Percentiles rank a stretch among this genome's conserved stretches.
Conservation (phyloP, 2,888 invertebrate species). For the Pyralis farinalis region DNA sequence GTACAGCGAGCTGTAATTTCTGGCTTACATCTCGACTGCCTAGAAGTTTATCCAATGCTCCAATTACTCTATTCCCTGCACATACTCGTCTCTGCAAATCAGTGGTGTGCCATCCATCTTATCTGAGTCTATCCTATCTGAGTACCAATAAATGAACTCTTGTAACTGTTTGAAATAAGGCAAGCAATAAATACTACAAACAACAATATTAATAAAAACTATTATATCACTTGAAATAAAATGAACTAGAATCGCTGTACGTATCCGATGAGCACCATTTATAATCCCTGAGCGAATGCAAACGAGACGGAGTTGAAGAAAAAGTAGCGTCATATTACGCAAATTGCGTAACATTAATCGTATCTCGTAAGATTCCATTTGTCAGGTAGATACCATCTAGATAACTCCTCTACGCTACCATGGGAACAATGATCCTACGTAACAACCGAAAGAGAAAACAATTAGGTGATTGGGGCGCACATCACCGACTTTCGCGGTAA, state of each 20-base stretch:
- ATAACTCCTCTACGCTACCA: slow-evolving; percentile 30
- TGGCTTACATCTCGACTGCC: no score
- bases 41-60: no score
- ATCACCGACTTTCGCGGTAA: slow-evolving; percentile 51
- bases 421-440: slow-evolving; percentile 56
- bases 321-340: slow-evolving; percentile 45
- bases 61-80: no score
- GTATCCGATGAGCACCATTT: background rate
- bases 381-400: slow-evolving; percentile 61
- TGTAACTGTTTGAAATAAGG: background rate
- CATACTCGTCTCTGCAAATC: no score
- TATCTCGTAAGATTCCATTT: slow-evolving; percentile 61
- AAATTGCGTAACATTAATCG: slow-evolving; percentile 56
- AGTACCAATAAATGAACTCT: no score
- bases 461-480: slow-evolving; percentile 53
- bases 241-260: background rate
- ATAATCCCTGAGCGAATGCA: slow-evolving; percentile 4
- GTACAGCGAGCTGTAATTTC: no score
- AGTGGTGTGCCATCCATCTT: no score
- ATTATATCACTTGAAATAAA: background rate
- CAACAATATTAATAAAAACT: background rate
- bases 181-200: background rate
- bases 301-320: slow-evolving; percentile 22
- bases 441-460: slow-evolving; percentile 70
- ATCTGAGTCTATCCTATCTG: no score